Percentiles rank a stretch among this genome's conserved stretches.
Evolutionary conservation across 2,888 invertebrate genomes (phyloP).

Genomic region (Cerastis leucographa): DNA sequence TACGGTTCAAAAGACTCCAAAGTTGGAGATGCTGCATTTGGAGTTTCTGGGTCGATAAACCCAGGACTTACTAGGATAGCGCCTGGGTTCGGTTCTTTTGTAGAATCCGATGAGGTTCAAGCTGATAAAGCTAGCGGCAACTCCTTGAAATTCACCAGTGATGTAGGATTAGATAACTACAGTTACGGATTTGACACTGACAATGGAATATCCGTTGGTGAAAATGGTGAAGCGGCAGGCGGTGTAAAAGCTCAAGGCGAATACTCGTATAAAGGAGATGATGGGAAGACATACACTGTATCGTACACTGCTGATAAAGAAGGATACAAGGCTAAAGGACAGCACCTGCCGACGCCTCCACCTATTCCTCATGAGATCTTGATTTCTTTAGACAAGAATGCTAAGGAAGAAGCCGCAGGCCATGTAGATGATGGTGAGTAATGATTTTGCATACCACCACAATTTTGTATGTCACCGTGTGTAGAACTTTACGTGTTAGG

Average conservation of each 20-base stretch:
- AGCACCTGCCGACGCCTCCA: conserved; percentile 81
- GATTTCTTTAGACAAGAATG: conserved; percentile 82
- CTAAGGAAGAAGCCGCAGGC: conserved; percentile 84
- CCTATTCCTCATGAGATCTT: conserved; percentile 74
- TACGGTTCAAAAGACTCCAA: conserved; percentile 86
- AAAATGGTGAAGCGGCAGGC: conserved; percentile 77
- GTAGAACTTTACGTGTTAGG: neutral
- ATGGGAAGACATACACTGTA: conserved; percentile 84
- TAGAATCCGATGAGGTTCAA: conserved; percentile 17
- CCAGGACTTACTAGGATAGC: conserved; percentile 47
- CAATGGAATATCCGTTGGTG: conserved; percentile 84
- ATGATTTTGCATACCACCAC: neutral
- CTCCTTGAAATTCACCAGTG: conserved; percentile 78
- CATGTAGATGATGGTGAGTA: conserved; percentile 84
- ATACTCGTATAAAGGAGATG: conserved; percentile 84
- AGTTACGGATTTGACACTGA: conserved; percentile 84
- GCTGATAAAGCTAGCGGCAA: conserved; percentile 71
- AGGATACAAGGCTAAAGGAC: conserved; percentile 62
- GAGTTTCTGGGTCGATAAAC: conserved; percentile 68
- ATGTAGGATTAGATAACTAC: conserved; percentile 78
- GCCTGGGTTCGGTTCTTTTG: conserved; percentile 51
- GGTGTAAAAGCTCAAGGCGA: conserved; percentile 83
- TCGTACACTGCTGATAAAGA: conserved; percentile 84
- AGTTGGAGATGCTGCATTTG: conserved; percentile 87
- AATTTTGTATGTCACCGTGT: neutral